Conservation (phyloP, 1,140 invertebrate genomes). For the Drosophila triauraria region DNA sequence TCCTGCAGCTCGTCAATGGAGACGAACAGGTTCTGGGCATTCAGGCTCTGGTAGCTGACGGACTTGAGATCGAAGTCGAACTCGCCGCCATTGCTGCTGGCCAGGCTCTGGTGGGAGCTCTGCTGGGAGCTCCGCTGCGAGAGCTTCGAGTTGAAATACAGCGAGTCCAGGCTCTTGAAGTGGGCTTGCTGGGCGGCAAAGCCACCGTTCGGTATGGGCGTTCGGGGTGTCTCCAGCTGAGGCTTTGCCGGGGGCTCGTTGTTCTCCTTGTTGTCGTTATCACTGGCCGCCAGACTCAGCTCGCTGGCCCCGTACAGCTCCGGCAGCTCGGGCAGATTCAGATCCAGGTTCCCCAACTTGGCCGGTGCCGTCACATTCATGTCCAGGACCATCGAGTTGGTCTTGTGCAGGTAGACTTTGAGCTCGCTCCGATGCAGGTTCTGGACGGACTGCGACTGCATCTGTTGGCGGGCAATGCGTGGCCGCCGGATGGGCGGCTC, state of each 20-base stretch:
- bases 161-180: conserved; percentile 74
- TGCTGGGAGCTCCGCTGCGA: conserved; percentile 20
- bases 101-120: conserved; percentile 43
- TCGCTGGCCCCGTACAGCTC: conserved; percentile 70
- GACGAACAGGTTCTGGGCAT: conserved; percentile 77
- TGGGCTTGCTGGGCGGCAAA: conserved; percentile 58
- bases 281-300: conserved; percentile 61
- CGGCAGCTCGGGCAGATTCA: conserved; percentile 69
- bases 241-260: conserved; percentile 12
- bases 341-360: conserved; percentile 27
- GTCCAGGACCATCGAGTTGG: conserved; percentile 72
- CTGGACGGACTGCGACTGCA: conserved; percentile 77
- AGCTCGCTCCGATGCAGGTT: conserved; percentile 80
- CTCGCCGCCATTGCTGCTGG: conserved; percentile 53
- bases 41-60: conserved; percentile 80
- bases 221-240: not conserved
- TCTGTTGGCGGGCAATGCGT: conserved; percentile 56
- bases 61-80: conserved; percentile 83
- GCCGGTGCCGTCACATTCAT: conserved; percentile 60
- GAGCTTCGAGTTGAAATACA: conserved; percentile 38
- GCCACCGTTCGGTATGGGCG: conserved; percentile 38
- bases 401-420: conserved; percentile 74
- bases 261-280: conserved; percentile 57
- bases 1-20: conserved; percentile 84
- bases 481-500: conserved; percentile 49